These are phyloP conservation scores for Argya squamiceps DNA, from an alignment of 2,797 vertebrate species.

Conservation along the genomic window DNA sequence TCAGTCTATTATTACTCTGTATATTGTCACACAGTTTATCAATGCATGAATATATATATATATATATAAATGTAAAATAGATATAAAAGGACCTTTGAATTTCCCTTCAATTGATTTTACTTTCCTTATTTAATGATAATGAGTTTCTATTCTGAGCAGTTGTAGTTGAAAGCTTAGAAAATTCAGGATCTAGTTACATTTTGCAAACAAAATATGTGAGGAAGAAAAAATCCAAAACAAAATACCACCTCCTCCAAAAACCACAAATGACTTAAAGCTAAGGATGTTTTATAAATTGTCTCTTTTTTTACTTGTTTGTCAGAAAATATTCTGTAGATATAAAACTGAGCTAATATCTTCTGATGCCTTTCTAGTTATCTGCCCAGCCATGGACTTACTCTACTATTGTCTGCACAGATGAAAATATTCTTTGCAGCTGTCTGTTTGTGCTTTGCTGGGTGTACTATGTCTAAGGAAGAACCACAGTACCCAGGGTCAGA, in stretches of 20 bases:
- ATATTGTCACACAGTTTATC: neutral
- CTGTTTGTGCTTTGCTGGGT: neutral
- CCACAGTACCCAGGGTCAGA: neutral
- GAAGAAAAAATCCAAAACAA: neutral
- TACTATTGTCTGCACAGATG: neutral
- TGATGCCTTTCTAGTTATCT: neutral
- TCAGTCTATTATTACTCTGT: neutral
- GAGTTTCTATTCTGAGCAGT: neutral
- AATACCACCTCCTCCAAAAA: neutral
- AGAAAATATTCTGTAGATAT: neutral
- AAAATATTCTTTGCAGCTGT: neutral
- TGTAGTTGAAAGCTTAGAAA: neutral
- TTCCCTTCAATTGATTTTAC: neutral
- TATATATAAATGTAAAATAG: too few relatives aligned
- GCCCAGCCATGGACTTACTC: neutral
- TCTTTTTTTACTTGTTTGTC: neutral
- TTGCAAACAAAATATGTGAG: neutral
- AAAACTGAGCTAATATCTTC: neutral
- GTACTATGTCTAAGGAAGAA: neutral
- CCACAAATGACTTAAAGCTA: neutral
- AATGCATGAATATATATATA: neutral
- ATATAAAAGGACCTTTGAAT: neutral
- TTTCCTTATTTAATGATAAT: neutral
- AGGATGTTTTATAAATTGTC: neutral
- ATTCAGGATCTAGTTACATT: neutral